phyloP scores from a whole-genome alignment of 2,113 vertebrate species.

The Sander lucioperca region DNA sequence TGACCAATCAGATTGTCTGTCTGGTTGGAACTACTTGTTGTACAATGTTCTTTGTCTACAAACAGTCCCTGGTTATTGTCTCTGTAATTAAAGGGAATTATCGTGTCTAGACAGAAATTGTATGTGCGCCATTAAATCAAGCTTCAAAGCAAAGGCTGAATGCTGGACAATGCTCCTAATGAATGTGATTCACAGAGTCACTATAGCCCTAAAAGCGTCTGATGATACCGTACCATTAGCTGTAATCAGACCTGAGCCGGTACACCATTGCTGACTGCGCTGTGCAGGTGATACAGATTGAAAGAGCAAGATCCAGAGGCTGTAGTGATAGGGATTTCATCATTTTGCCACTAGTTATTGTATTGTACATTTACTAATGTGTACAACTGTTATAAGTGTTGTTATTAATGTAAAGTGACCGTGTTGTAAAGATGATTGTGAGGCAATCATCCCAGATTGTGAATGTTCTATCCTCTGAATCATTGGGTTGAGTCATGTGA shows the following conservation, averaged over 20 bases:
- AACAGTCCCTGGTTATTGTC: conserved; percentile 9
- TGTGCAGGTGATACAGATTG: neutral
- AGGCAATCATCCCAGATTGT: neutral
- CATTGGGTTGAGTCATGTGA: neutral
- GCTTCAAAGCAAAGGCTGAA: conserved; percentile 43
- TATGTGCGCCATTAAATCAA: conserved; percentile 14
- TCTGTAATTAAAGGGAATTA: neutral
- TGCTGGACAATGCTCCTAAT: conserved; percentile 10
- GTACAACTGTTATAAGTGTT: neutral
- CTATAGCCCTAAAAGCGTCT: neutral
- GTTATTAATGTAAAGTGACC: neutral
- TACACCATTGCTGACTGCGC: neutral
- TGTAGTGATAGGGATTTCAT: neutral
- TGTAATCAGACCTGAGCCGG: conserved; percentile 11
- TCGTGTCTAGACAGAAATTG: conserved; percentile 33
- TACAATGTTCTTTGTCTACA: neutral
- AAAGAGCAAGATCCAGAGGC: neutral
- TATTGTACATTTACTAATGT: neutral
- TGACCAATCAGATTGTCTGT: too few relatives aligned
- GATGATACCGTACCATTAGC: conserved; percentile 24
- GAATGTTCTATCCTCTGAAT: neutral
- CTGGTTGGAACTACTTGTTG: too few relatives aligned
- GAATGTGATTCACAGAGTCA: conserved; percentile 26
- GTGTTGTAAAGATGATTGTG: neutral
- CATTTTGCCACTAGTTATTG: neutral